Evolutionary conservation across 1,140 invertebrate genomes (phyloP), one percentile per base, ranked within the genome.

Genomic region (Idris sp.): DNA sequence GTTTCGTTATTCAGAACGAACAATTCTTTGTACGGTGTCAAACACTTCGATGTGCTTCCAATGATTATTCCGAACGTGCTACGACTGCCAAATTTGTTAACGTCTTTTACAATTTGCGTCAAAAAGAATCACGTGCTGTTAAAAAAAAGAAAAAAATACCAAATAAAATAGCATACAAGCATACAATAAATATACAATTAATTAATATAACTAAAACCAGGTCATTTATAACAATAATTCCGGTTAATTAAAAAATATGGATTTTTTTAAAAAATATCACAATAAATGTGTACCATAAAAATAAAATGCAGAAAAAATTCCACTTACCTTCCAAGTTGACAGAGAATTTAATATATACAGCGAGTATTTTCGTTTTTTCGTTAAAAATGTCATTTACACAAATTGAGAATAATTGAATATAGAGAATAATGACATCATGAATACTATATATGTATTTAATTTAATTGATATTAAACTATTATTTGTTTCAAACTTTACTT

Each of bases 1-100:
- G 79, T 81, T 79, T 67, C 65, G 51, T 68, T 80, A 82, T 81
- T 83, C 75, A 81, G 81, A 81, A 81, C 75, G 68, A 78, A 73
- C 71, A 56, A 53, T 79, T 74, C 75, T 77, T 79, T 76, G 75
- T 77, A 72, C 59, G 56, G 71, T 74, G 80, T 79, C 68, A 59
- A 69, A 59, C 62, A 35, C 31, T 53, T 73, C 67, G 74, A 76
- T 76, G 76, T 74, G 62, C 49, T 72, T 77, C 67, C 73, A 74
- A 65, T 77, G 80, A 77, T 80, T 76, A 74, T 68, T 62, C 31
- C 9, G 53, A 74, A 69, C 79, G 78, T 81, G 74, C 48, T 44
- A 44, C 40, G 78, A 79, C 69, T 83, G 44, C 48, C 74, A 36
- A 81, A 73, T 76, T 68, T 75, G 78, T 76, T 74, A 49, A 46